These are phyloP conservation scores for Lutraria lutraria DNA, from an alignment of 2,888 invertebrate species.

Conservation along the genomic window DNA sequence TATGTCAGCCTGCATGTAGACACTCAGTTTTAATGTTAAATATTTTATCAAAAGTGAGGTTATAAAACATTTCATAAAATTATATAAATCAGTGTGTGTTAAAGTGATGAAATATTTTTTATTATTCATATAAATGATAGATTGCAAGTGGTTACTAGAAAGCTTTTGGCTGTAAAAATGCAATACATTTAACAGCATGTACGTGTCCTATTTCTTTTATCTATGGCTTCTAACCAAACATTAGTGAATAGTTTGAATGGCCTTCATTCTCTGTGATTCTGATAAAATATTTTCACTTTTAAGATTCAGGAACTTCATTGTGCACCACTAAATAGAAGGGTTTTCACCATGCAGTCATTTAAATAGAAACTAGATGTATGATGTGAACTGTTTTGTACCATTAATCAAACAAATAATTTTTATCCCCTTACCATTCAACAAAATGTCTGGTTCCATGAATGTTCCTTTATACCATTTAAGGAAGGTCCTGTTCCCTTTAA, in stretches of 20 bases:
- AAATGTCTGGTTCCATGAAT: too few relatives aligned
- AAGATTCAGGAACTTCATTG: too few relatives aligned
- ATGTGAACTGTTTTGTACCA: too few relatives aligned
- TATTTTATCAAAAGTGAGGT: not conserved
- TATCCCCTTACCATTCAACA: too few relatives aligned
- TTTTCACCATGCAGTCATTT: too few relatives aligned
- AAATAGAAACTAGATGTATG: too few relatives aligned
- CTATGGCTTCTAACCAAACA: not conserved
- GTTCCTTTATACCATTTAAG: too few relatives aligned
- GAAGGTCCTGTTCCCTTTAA: too few relatives aligned
- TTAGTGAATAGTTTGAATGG: not conserved
- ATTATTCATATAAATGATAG: not conserved
- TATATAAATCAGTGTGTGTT: not conserved
- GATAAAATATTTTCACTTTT: not conserved
- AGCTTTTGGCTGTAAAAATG: not conserved
- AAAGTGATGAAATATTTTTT: not conserved
- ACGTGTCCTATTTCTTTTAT: too few relatives aligned
- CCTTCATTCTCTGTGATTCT: not conserved
- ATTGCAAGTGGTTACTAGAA: not conserved
- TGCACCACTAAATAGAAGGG: too few relatives aligned
- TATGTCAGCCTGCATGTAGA: too few relatives aligned
- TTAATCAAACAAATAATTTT: too few relatives aligned
- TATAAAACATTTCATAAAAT: constrained; percentile 7
- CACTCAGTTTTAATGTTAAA: not conserved
- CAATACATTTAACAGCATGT: not conserved